Percentiles rank a stretch among this genome's conserved stretches.
These are phyloP conservation scores for Ceratina calcarata DNA, from an alignment of 1,140 invertebrate genomes.

Conservation along the genomic window DNA sequence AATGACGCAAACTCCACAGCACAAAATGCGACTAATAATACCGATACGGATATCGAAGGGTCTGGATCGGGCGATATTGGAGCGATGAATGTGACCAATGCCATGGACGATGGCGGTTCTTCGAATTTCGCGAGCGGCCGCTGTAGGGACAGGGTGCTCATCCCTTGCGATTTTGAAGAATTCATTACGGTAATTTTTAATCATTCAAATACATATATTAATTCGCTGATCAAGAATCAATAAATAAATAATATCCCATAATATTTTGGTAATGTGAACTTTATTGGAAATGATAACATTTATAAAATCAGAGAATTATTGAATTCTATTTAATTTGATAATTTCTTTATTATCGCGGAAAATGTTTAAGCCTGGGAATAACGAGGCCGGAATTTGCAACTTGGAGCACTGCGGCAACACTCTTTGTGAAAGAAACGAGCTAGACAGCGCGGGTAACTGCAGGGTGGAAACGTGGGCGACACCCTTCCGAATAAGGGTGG, in stretches of 20 bases:
- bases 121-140: conserved; percentile 68
- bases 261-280: too few species aligned
- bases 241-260: too few species aligned
- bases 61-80: conserved; percentile 62
- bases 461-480: conserved; percentile 88
- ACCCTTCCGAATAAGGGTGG: conserved; percentile 88
- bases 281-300: too few species aligned
- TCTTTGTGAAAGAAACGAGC: conserved; percentile 83
- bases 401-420: conserved; percentile 88
- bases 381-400: conserved; percentile 84
- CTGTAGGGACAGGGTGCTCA: conserved; percentile 87
- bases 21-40: conserved; percentile 1
- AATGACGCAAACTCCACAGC: neutral
- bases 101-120: conserved; percentile 34
- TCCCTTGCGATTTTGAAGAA: conserved; percentile 91
- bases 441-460: conserved; percentile 81
- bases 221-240: neutral
- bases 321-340: too few species aligned
- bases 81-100: neutral
- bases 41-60: conserved; percentile 62
- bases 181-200: conserved; percentile 84
- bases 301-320: too few species aligned
- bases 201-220: too few species aligned
- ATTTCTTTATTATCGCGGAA: neutral
- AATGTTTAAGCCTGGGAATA: conserved; percentile 78